Base-by-base conservation (phyloP, 2,888 invertebrate genomes). In the Amblyjoppa fuscipennis region DNA sequence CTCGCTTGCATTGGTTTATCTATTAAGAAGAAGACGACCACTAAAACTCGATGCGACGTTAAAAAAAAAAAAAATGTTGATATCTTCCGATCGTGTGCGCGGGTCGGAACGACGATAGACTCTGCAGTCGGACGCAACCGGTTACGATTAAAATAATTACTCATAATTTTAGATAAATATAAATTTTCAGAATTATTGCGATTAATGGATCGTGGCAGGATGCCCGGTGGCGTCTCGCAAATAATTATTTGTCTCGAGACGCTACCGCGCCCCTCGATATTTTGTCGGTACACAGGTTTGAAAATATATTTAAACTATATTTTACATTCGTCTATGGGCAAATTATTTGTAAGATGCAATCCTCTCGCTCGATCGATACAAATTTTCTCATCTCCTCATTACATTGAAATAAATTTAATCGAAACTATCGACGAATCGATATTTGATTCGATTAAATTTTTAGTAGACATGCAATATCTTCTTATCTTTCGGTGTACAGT, bases 271-370 rank as follows among this genome's bases (percentile, higher is more conserved):
- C 11, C 28, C 59, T 16, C 20, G 11, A 28, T 25, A 11, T 59
- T 28, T 59, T 59, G 28, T 59, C 59, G 59, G 28, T 70, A 34
- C 59, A 34, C 59, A 49, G 64, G 53, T 76, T 76, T 66, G 34
- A 66, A 76, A 68, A 76, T 51, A 76, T 66, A 71, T 71, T 71
- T 59, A 59, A 71, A 49, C 70, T 51, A 51, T 51, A 71, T n/a
- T 71, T 71, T 71, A 71, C 71, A 71, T 34, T 69, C 25, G 53
- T 31, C 71, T 71, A 71, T 53, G 34, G 51, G 71, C 71, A 71
- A 71, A 71, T 53, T 71, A 34, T 53, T 45, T 51, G 53, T 51
- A 34, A 51, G 51, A 20, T 53, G 34, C 34, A 53, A 53, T 71
- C 34, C 53, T 41, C 68, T 20, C 41, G 31, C 11, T 9, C 20